Base-by-base conservation (phyloP, 2,888 invertebrate genomes). In the Cyrtodaria siliqua region DNA sequence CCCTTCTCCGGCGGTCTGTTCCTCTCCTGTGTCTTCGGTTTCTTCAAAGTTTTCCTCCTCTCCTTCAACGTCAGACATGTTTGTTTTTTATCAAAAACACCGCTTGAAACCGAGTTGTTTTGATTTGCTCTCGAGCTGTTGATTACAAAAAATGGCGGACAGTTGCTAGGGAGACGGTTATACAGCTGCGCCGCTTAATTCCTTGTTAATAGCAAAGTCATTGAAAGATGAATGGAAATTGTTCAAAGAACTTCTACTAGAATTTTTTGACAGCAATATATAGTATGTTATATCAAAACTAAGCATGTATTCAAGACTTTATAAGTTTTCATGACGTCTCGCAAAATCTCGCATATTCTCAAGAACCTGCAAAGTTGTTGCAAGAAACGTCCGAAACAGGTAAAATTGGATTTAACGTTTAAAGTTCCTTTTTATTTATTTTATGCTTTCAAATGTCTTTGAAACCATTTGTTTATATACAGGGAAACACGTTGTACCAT, bases 81-180 rank as follows among this genome's bases (percentile, higher is more conserved):
- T 81, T 59, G 55, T 40, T 67, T 24, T 78, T 63, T 27, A 40
- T 44, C 29, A 20, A 42, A 59, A 27, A 26, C 47, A 42, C 38
- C 33, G 24, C 27, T 47, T 23, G 20, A 26, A 9, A 16, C 44
- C 44, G 16, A 16, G n/a, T 67, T 67, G 67, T 67, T 67, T 67
- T 57, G 57, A 56, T 60, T 66, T 52, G 60, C 59, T 64, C 68
- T 53, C 69, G 64, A 59, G 69, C 76, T 50, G 81, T 82, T 85
- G 83, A 79, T 86, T 86, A 83, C 83, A 82, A 86, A 86, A 82
- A 67, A 84, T 86, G 86, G 86, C 83, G 82, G 83, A 82, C 73
- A 18, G 86, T 86, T 86, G 80, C 82, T 82, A 83, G 52, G 83
- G 83, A 66, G 76, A 86, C 78, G 59, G 52, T 78, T 78, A 68